phyloP scores from a whole-genome alignment of 2,113 vertebrate species.

The Myrmecophaga tridactyla region DNA sequence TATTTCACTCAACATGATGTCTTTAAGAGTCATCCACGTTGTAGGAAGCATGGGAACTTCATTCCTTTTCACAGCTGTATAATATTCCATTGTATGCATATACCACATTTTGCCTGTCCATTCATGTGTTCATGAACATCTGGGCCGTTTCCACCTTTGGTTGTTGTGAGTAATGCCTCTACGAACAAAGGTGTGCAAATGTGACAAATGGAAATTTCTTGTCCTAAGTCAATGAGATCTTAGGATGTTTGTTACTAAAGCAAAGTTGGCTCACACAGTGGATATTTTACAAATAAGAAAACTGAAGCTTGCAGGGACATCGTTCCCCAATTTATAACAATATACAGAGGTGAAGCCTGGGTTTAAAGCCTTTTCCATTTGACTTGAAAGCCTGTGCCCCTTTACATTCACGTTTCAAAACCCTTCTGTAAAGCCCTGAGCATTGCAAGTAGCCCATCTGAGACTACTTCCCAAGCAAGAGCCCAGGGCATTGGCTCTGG shows the following conservation, averaged over 20 bases:
- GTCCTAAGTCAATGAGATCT: background rate
- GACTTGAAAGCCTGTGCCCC: background rate
- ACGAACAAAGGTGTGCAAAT: background rate
- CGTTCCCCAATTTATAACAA: background rate
- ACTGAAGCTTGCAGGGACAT: background rate
- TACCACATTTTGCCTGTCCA: too few species aligned
- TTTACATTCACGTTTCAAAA: background rate
- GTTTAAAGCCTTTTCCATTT: background rate
- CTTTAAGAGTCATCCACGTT: too few species aligned
- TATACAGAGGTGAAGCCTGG: background rate
- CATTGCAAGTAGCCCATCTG: background rate
- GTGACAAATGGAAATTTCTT: background rate
- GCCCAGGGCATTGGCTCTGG: background rate
- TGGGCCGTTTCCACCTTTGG: too few species aligned
- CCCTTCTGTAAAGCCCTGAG: background rate
- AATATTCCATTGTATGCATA: too few species aligned
- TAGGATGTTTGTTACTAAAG: constrained; percentile 1
- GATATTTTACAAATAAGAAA: background rate
- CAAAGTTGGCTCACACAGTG: background rate
- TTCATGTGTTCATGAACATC: too few species aligned
- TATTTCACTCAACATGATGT: too few species aligned
- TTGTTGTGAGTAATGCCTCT: too few species aligned
- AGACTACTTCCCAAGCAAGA: background rate
- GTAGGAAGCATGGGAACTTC: too few species aligned
- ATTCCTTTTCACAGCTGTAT: too few species aligned